Conservation (phyloP, 2,113 vertebrate species). For the Brachyhypopomus occidentalis region DNA sequence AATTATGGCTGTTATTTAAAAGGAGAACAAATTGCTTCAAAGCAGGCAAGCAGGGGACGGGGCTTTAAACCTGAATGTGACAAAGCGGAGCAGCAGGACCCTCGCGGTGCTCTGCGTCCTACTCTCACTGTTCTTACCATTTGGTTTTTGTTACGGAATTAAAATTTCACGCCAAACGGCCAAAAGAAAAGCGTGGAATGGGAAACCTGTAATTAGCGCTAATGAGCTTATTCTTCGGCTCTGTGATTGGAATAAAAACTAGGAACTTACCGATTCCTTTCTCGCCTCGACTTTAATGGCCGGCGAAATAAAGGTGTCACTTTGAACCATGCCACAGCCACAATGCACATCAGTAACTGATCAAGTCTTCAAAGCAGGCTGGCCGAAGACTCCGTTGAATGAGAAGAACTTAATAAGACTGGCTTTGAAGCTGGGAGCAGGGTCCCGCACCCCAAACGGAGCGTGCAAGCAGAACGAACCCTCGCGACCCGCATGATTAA, state of each 20-base stretch:
- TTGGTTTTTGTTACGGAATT: slow-evolving; percentile 56
- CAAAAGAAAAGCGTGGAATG: slow-evolving; percentile 60
- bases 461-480: slow-evolving; percentile 69
- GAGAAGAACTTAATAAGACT: slow-evolving; percentile 72
- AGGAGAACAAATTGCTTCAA: slow-evolving; percentile 47
- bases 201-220: slow-evolving; percentile 69
- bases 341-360: slow-evolving; percentile 71
- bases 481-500: slow-evolving; percentile 71
- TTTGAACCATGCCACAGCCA: slow-evolving; percentile 67
- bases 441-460: slow-evolving; percentile 50
- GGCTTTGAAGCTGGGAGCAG: slow-evolving; percentile 67
- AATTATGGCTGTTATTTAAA: slow-evolving; percentile 54
- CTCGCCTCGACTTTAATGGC: slow-evolving; percentile 64
- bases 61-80: slow-evolving; percentile 49
- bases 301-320: slow-evolving; percentile 66
- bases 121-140: slow-evolving; percentile 41
- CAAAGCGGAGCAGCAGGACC: slow-evolving; percentile 29
- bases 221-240: slow-evolving; percentile 70
- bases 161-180: slow-evolving; percentile 61
- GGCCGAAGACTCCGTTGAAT: slow-evolving; percentile 58
- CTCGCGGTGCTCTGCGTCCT: slow-evolving; percentile 20
- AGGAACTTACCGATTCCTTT: slow-evolving; percentile 63
- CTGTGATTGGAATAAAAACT: slow-evolving; percentile 68
- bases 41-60: slow-evolving; percentile 34
- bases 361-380: slow-evolving; percentile 75